Base-by-base conservation (phyloP, 2,888 invertebrate genomes). In the Selenia dentaria region DNA sequence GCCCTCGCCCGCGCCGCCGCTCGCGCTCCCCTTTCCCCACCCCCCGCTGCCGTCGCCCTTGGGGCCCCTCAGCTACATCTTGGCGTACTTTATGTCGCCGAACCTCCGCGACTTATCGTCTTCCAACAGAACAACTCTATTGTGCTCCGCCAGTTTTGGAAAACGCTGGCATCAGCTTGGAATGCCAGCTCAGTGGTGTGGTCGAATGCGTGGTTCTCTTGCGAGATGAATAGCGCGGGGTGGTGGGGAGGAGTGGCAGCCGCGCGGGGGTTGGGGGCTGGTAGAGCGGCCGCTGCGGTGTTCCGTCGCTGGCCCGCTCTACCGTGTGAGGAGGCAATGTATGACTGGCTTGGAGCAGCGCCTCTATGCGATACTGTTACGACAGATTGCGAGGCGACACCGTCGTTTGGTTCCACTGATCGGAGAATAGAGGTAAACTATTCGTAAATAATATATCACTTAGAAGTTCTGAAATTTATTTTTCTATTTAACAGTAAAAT, bases 291-390 rank as follows among this genome's bases (percentile, higher is more conserved):
- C 14, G 93, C 93, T 2, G 93, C 93, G 22, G 80, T 93, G 6
- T 94, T 93, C 67, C 91, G 92, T 6, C 83, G 91, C 8, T 80
- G 94, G 57, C 91, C 94, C 50, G 88, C 95, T 56, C 91, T 96
- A 80, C 95, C 95, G 51, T 96, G 96, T 79, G 94, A 95, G 67
- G 92, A 93, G 49, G 88, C 91, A 16, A 92, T 95, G 75, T 89
- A 92, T 60, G 93, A 94, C 47, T 92, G 95, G 68, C 93, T 96
- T 62, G 94, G 94, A 20, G 93, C 93, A 1, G 57, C 79, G 12
- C 88, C 89, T 0, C 67, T 74, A 0, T 89, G 89, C 46, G 87
- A 89, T 45, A 53, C 67, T 1, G 61, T 54, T 24, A 82, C 86
- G 3, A 88, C 89, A 1, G 77, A 82, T 29, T 89, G 89, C 47